Percentiles rank a stretch among this genome's conserved stretches.
Evolutionary conservation across 1,140 invertebrate species (phyloP).

Genomic region (Archegozetes longisetosus): DNA sequence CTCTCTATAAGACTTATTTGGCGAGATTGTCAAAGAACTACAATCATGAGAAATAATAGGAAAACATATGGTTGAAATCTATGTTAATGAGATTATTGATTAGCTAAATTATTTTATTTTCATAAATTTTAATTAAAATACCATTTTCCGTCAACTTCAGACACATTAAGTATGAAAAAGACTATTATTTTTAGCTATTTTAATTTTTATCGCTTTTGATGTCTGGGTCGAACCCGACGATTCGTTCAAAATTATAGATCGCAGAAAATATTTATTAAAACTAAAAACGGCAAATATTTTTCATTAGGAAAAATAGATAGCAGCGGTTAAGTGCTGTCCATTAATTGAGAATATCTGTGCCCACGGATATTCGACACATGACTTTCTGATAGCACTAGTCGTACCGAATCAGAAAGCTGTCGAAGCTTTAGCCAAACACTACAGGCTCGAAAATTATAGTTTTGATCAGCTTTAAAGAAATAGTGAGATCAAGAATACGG

Average conservation of each 20-base stretch:
- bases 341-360: slow-evolving; percentile 90
- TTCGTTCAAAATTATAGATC: slow-evolving; percentile 74
- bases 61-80: too few species aligned
- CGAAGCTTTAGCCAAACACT: slow-evolving; percentile 44
- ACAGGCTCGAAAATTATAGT: background rate
- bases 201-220: slow-evolving; percentile 57
- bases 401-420: slow-evolving; percentile 57
- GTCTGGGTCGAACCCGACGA: slow-evolving; percentile 53
- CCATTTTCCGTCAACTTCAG: too few species aligned
- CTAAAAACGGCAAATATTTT: slow-evolving; percentile 83
- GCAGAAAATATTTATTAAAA: slow-evolving; percentile 96
- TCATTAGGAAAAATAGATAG: slow-evolving; percentile 30
- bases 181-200: too few species aligned
- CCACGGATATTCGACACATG: slow-evolving; percentile 67
- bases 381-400: slow-evolving; percentile 72
- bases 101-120: too few species aligned
- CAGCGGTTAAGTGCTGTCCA: slow-evolving; percentile 63
- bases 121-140: too few species aligned
- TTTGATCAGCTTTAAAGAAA: background rate
- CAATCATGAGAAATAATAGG: too few species aligned
- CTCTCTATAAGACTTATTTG: too few species aligned
- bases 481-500: background rate
- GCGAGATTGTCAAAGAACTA: too few species aligned
- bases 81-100: too few species aligned
- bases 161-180: too few species aligned